phyloP scores from a whole-genome alignment of 2,888 invertebrate genomes.

The Microplitis manilae region DNA sequence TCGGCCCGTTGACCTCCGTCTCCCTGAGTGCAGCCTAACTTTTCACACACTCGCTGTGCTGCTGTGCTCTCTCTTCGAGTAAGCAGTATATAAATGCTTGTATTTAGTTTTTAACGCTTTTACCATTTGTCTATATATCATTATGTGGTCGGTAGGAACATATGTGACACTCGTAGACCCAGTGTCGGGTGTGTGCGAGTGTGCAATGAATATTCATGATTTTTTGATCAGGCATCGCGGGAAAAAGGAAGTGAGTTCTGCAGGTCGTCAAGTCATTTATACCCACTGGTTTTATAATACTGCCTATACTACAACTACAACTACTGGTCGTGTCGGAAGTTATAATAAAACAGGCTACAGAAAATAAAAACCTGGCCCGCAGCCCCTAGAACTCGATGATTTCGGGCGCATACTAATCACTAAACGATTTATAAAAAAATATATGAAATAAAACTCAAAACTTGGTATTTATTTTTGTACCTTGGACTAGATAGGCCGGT shows the following conservation, averaged over 20 bases:
- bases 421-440: not conserved
- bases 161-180: slow-evolving; percentile 35
- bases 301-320: not conserved
- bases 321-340: slow-evolving; percentile 28
- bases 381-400: slow-evolving; percentile 57
- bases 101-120: too few relatives aligned
- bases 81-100: too few relatives aligned
- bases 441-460: not conserved
- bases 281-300: slow-evolving; percentile 31
- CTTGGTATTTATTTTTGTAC: not conserved
- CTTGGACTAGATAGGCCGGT: not conserved
- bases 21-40: slow-evolving; percentile 19
- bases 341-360: not conserved
- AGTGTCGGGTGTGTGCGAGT: not conserved
- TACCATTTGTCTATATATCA: not conserved
- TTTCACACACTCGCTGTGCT: too few relatives aligned
- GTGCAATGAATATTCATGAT: slow-evolving; percentile 68
- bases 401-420: slow-evolving; percentile 68
- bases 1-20: not conserved
- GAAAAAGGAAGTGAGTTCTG: slow-evolving; percentile 67
- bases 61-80: too few relatives aligned
- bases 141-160: slow-evolving; percentile 37
- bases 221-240: slow-evolving; percentile 68
- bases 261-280: slow-evolving; percentile 56
- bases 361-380: slow-evolving; percentile 53